Conservation (phyloP, 2,113 vertebrate genomes). For the Cygnus atratus region DNA sequence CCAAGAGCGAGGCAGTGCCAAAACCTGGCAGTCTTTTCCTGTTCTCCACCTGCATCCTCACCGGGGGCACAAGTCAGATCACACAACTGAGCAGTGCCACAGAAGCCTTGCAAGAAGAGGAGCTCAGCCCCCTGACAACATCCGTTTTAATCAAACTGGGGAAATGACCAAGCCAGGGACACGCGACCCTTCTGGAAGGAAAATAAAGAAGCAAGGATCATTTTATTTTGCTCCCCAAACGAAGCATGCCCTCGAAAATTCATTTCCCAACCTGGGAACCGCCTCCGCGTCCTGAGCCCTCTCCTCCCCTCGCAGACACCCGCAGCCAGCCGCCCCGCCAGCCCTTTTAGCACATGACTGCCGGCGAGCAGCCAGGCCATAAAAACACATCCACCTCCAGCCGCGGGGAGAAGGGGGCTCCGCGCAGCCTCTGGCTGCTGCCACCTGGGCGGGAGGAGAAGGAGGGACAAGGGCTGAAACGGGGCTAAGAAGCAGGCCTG, state of each 20-base stretch:
- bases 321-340: slow-evolving; percentile 11
- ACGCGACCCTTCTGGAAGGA: not conserved
- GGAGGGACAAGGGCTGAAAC: slow-evolving; percentile 14
- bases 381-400: slow-evolving; percentile 78
- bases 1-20: not conserved
- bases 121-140: not conserved
- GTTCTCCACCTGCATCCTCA: not conserved
- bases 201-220: not conserved
- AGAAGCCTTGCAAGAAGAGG: not conserved
- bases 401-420: slow-evolving; percentile 75
- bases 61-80: not conserved
- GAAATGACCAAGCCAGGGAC: not conserved
- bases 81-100: not conserved
- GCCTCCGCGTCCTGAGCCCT: not conserved
- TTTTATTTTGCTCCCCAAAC: not conserved
- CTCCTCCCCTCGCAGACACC: slow-evolving; percentile 18
- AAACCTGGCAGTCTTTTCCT: not conserved
- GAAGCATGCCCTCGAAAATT: not conserved
- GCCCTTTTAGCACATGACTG: slow-evolving; percentile 72
- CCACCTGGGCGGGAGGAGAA: slow-evolving; percentile 65
- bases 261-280: not conserved
- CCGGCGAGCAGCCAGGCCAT: slow-evolving; percentile 69
- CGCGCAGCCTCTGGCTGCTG: slow-evolving; percentile 58
- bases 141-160: not conserved
- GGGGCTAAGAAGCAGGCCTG: not conserved